A percentile compares a stretch with the other conserved stretches of the same genome.
These are phyloP conservation scores for Teleiodes luculella DNA, from an alignment of 2,888 invertebrate genomes.

Conservation along the genomic window DNA sequence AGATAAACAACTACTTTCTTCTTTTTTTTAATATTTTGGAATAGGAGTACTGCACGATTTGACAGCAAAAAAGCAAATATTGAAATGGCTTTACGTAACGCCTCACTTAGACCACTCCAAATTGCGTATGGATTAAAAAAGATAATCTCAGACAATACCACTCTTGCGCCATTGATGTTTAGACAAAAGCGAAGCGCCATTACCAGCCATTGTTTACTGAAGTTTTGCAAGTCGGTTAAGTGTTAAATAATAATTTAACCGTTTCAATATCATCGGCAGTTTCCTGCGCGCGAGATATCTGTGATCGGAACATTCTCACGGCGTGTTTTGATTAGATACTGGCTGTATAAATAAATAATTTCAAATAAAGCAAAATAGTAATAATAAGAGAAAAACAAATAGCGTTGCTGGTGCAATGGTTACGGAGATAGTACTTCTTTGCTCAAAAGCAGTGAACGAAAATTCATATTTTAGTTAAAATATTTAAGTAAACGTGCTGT, in stretches of 20 bases:
- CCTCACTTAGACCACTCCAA: constrained; percentile 35
- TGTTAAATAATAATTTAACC: constrained; percentile 42
- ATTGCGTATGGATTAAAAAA: constrained; percentile 37
- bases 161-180: constrained; percentile 58
- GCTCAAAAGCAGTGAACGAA: no score
- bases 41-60: no score
- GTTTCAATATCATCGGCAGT: constrained; percentile 33
- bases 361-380: constrained; percentile 1
- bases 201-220: constrained; percentile 66
- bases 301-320: constrained; percentile 19
- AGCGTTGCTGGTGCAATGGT: no score
- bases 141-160: constrained; percentile 57
- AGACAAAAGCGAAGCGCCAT: constrained; percentile 56
- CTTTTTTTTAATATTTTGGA: no score
- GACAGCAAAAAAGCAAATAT: neutral
- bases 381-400: neutral
- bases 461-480: no score
- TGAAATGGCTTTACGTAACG: constrained; percentile 11
- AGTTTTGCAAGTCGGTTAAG: constrained; percentile 53
- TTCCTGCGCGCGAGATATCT: constrained; percentile 19
- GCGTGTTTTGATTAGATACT: constrained; percentile 20
- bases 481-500: no score
- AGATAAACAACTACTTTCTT: no score
- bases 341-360: constrained; percentile 10
- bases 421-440: no score